These are phyloP conservation scores for Etheostoma cragini DNA, from an alignment of 2,113 vertebrate genomes.

Conservation along the genomic window DNA sequence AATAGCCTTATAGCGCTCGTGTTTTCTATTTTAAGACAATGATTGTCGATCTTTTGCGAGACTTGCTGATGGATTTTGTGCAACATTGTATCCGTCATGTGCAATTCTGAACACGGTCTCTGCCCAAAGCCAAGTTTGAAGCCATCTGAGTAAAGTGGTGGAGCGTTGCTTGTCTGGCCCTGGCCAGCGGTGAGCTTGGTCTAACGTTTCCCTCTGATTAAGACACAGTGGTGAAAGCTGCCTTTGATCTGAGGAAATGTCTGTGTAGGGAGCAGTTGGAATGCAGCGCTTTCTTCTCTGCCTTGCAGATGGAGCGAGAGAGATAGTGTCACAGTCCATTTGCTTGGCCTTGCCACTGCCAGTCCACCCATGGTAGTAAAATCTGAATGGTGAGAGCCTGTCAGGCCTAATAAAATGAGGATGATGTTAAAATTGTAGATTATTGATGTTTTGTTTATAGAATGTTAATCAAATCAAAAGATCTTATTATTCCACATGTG, in stretches of 20 bases:
- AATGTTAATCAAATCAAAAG: neutral
- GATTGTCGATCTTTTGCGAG: constrained; percentile 11
- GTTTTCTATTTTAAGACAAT: constrained; percentile 31
- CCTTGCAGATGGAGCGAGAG: constrained; percentile 69
- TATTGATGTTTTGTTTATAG: constrained; percentile 24
- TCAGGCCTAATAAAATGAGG: constrained; percentile 28
- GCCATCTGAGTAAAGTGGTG: constrained; percentile 50
- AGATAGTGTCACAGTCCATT: constrained; percentile 76
- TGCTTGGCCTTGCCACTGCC: constrained; percentile 66
- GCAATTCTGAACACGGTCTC: constrained; percentile 33
- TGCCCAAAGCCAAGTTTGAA: constrained; percentile 48
- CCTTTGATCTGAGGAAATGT: constrained; percentile 85
- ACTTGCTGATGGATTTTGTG: constrained; percentile 37
- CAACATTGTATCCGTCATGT: constrained; percentile 33
- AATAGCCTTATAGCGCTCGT: constrained; percentile 17
- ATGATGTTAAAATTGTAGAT: neutral
- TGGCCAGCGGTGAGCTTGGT: constrained; percentile 73
- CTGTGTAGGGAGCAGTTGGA: constrained; percentile 77
- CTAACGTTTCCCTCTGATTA: constrained; percentile 80
- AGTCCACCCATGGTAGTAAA: constrained; percentile 35
- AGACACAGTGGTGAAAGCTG: constrained; percentile 79
- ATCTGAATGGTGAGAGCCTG: neutral
- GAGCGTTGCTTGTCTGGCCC: constrained; percentile 63
- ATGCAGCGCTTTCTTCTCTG: constrained; percentile 71
- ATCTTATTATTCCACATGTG: neutral